Conservation (phyloP, 2,113 vertebrate species). For the Perca flavescens region DNA sequence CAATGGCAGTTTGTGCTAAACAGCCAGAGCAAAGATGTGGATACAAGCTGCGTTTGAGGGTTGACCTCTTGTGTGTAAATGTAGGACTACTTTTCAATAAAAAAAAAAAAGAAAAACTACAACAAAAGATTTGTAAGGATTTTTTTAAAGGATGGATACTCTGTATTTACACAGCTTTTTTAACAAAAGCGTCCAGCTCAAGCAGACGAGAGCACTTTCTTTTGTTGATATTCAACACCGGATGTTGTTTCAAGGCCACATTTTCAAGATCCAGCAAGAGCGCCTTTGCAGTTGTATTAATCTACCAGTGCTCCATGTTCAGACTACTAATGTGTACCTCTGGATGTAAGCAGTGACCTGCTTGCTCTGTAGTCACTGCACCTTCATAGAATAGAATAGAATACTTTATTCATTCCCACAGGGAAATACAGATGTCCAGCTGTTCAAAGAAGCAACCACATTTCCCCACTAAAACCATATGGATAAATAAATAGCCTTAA, state of each 20-base stretch:
- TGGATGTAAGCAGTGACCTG: not conserved
- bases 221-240: not conserved
- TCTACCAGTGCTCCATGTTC: conserved; percentile 4
- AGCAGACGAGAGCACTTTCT: not conserved
- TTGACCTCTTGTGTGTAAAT: not conserved
- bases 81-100: not conserved
- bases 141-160: not conserved
- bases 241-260: not conserved
- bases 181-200: not conserved
- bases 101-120: not conserved
- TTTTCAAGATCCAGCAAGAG: not conserved
- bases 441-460: no score
- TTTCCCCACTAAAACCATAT: no score
- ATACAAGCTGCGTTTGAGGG: not conserved
- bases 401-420: no score
- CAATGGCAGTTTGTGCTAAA: not conserved
- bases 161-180: not conserved
- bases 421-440: no score
- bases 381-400: not conserved
- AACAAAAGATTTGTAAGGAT: no score
- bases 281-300: not conserved
- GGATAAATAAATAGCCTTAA: no score
- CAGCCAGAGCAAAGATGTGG: not conserved
- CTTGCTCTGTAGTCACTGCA: not conserved
- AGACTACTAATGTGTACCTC: not conserved